phyloP scores from a whole-genome alignment of 2,888 invertebrate genomes.

The Uloborus plumipes region DNA sequence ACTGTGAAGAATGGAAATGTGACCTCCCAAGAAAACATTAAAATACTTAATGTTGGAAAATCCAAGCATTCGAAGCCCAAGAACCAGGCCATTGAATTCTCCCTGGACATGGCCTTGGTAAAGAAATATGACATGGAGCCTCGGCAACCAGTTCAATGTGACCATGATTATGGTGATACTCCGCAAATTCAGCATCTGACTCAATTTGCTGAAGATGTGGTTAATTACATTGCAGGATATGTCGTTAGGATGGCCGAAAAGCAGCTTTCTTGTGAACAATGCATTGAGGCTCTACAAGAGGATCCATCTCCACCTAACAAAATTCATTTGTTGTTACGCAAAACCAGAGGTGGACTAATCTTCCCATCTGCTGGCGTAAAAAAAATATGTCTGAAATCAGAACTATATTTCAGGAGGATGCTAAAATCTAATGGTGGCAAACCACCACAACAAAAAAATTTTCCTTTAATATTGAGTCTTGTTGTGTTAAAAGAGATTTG shows the following conservation, averaged over 20 bases:
- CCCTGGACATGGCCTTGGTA: not conserved
- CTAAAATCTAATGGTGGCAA: not conserved
- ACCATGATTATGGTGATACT: not conserved
- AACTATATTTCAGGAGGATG: not conserved
- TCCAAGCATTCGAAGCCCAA: not conserved
- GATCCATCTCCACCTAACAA: not conserved
- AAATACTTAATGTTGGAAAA: not conserved
- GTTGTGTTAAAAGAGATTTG: too few species aligned
- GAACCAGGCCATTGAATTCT: not conserved
- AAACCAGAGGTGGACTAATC: slow-evolving; percentile 1
- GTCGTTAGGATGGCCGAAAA: not conserved
- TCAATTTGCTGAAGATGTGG: not conserved
- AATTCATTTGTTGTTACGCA: not conserved
- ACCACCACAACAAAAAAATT: not conserved
- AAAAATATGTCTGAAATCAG: not conserved
- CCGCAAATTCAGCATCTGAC: not conserved
- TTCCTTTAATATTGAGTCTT: not conserved
- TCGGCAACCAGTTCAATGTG: not conserved
- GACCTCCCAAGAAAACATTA: not conserved
- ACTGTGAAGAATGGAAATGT: not conserved
- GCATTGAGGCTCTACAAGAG: not conserved
- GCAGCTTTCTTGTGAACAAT: not conserved
- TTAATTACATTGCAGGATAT: not conserved
- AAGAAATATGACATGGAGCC: not conserved
- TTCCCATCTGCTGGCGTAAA: not conserved